Base-by-base conservation (phyloP, 2,888 invertebrate species). In the Leptinotarsa juncta region DNA sequence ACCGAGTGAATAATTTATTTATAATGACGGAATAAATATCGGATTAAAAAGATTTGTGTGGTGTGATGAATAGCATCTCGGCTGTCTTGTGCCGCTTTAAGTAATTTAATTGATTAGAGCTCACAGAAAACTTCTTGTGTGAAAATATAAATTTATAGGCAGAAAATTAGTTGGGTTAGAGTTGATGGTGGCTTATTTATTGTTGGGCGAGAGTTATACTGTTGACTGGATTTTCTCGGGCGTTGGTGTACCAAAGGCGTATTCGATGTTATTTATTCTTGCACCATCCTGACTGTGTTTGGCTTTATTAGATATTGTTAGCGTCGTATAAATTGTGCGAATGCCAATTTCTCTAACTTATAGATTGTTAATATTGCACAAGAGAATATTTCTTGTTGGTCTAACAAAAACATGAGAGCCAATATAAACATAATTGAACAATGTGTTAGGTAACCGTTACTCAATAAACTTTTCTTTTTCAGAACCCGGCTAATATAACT, bases 1-100 rank as follows among this genome's bases (percentile, higher is more conserved):
- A 80, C 72, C 80, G 82, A 81, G 84, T 87, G 87, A 87, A 87
- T 87, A 88, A 88, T 88, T 87, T 88, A 88, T 87, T 87, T 87
- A 87, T 88, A 87, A 88, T 87, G 86, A 86, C 84, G 86, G 84
- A 85, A 87, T 88, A 88, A 88, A 88, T 87, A 87, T 85, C 85
- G 87, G 88, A 88, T 88, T 88, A 87, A 86, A 84, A 85, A 86
- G 87, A 87, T 87, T 87, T 87, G 87, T 87, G 86, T 86, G 86
- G 87, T 87, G 85, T 86, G 87, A 87, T 87, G 86, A 86, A 87
- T 87, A 83, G 84, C 78, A 74, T 74, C 76, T 76, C 73, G 77
- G 77, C 80, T 79, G 81, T 81, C 82, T 71, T 72, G 78, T 76
- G 74, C 77, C 74, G 78, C 73, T 77, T 73, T 71, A 74, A 75